Evolutionary conservation across 2,888 invertebrate genomes (phyloP), one percentile per base, ranked within the genome.

Genomic region (Ashinkailepas kermadecensis): DNA sequence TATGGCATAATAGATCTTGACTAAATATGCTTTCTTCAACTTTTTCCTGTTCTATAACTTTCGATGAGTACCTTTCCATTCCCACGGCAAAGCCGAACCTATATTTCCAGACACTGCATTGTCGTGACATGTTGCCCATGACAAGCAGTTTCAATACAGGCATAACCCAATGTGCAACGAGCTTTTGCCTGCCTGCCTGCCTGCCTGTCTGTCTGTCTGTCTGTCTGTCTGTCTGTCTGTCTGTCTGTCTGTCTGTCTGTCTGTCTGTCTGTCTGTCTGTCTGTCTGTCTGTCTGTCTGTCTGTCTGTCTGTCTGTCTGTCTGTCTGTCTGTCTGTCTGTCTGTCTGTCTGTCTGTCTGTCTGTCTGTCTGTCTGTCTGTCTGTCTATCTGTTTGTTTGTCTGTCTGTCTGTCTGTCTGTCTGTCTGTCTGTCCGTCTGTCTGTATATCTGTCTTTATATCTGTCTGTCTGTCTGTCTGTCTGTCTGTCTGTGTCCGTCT

Each of bases 391-490:
- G 78, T 78, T 3, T 78, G 78, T 78, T 57, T 78, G 78, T 78
- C 78, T 78, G 78, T 78, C 78, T 78, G 78, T 78, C 25, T 78
- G 78, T 78, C 23, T 78, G 78, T 78, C 23, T 78, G 78, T 78
- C 25, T 78, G 25, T 78, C 25, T 78, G 25, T 78, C 25, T 78
- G 78, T 78, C 78, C 11, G 78, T 78, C 25, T 78, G 78, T 78
- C 25, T 25, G 78, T 78, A 1, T 78, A 57, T 78, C 25, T 78
- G 78, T 78, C 25, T 78, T 8, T 78, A 8, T 78, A 57, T 78
- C 23, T 78, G 78, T 78, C 78, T 78, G 78, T 78, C 78, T 78
- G 78, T 78, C 78, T 78, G 78, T 78, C 25, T 78, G 78, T 80
- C 39, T 4, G 39, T 39, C 39, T 39, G 39, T 39, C 39, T 25